Base-by-base conservation (phyloP, 1,140 invertebrate species). In the Diorhabda sublineata region DNA sequence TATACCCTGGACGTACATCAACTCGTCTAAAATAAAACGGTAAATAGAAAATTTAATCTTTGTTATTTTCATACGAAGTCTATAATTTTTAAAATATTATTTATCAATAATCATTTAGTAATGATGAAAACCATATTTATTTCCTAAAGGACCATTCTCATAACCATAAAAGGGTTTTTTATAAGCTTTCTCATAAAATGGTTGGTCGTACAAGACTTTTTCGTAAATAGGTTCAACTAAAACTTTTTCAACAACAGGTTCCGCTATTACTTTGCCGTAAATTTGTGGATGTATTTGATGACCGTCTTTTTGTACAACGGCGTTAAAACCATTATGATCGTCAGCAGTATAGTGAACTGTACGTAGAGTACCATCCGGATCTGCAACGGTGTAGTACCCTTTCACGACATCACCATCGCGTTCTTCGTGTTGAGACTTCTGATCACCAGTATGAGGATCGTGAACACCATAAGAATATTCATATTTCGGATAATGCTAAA, bases 311-410 rank as follows among this genome's bases (percentile, higher is more conserved):
- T 75, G 75, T 58, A 82, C 80, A 45, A 81, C 77, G 44, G 82
- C 82, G 74, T 82, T 81, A 78, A 83, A 84, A 67, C 83, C 83
- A 70, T 83, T 82, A 68, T 81, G 70, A 2, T 84, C 81, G 77
- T 87, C 85, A 42, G 86, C 85, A 3, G 86, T 87, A 78, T 90
- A 89, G 72, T 88, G 85, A 0, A 89, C 87, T 42, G 85, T 85
- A 68, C 88, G 84, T 65, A 86, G 84, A 65, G 84, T 80, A 88
- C 58, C 84, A 83, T 67, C 88, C 85, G 88, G 85, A 69, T 90
- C 87, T 11, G 87, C 82, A 8, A 89, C 77, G 1, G 85, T 87
- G 78, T 89, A 89, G 52, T 84, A 84, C 43, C 88, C 88, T 73
- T 87, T 84, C 6, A 89, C 88, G 9, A 88, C 83, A 75, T 89